Percentiles rank a stretch among this genome's conserved stretches.
Conservation (phyloP, 2,888 invertebrate species). For the Agrochola lychnidis region DNA sequence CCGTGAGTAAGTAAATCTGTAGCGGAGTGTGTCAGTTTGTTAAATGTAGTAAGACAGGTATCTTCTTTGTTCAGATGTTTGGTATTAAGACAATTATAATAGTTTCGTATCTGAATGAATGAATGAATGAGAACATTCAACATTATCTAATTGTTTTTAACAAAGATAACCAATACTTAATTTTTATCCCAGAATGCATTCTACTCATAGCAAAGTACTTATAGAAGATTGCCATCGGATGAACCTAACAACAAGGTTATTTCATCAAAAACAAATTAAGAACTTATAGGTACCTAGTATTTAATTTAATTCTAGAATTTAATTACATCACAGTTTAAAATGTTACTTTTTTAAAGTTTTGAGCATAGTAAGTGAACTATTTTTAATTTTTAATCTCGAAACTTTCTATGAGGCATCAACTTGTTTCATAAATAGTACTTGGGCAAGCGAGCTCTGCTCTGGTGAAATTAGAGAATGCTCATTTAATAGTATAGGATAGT, state of each 20-base stretch:
- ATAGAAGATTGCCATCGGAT: not conserved
- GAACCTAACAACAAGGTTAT: not conserved
- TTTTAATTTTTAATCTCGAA: not conserved
- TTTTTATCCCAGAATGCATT: not conserved
- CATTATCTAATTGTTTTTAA: too few relatives aligned
- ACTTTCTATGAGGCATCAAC: not conserved
- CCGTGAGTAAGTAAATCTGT: slow-evolving; percentile 44
- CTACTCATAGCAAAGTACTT: not conserved
- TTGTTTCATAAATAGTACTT: not conserved
- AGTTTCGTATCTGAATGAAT: not conserved
- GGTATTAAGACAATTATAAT: not conserved
- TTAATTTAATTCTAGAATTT: not conserved
- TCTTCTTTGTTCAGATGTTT: slow-evolving; percentile 6
- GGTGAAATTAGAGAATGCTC: too few relatives aligned
- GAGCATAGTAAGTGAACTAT: not conserved
- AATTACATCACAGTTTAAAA: not conserved
- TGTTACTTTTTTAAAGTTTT: too few relatives aligned
- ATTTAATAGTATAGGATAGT: too few relatives aligned
- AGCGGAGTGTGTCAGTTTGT: slow-evolving; percentile 21
- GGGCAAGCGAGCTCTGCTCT: too few relatives aligned
- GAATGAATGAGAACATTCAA: not conserved
- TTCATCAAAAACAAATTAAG: not conserved
- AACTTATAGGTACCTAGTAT: not conserved
- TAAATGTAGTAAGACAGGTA: slow-evolving; percentile 13
- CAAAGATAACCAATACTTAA: too few relatives aligned